Base-by-base conservation (phyloP, 2,113 vertebrate genomes). In the Lagopus muta region DNA sequence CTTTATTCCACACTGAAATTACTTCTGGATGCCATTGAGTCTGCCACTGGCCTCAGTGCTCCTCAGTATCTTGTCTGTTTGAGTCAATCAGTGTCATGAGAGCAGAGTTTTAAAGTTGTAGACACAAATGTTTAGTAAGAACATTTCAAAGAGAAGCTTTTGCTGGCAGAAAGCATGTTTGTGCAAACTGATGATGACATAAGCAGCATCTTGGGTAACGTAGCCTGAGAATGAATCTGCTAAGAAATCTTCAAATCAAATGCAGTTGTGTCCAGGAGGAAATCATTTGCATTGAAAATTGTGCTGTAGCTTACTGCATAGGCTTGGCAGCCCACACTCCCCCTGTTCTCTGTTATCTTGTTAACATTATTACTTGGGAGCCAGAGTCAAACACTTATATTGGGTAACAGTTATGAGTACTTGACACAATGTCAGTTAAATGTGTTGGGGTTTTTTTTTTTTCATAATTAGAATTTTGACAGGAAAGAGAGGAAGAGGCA, bases 401-500 rank as follows among this genome's bases (percentile, higher is more conserved):
- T 57, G 88, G 79, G 72, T 91, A 94, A 67, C 82, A 94, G 93
- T 94, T 86, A 88, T 40, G 79, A 48, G 43, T 91, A 92, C 88
- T 94, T 94, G 89, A 93, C 88, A 94, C 82, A 81, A 86, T 88
- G 91, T 94, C 94, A 91, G 94, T 78, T 86, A 94, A 92, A 92
- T 88, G 82, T 47, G 18, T 40, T 40, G 11, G 16, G 77, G n/a
- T 93, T 93, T 89, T 43, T 60, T 13, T 27, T 61, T 93, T 47
- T 47, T n/a, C 86, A 18, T 82, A 93, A 96, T 95, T 96, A 93
- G 85, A 72, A 89, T 88, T 96, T 92, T 96, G 57, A 91, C 88
- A 94, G 93, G 94, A 95, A 92, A 92, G 93, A 77, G 90, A 92
- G 94, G 94, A 95, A 92, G 89, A 94, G 69, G 73, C 93, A 91